phyloP scores from a whole-genome alignment of 2,113 vertebrate species.

The Alexandromys fortis region DNA sequence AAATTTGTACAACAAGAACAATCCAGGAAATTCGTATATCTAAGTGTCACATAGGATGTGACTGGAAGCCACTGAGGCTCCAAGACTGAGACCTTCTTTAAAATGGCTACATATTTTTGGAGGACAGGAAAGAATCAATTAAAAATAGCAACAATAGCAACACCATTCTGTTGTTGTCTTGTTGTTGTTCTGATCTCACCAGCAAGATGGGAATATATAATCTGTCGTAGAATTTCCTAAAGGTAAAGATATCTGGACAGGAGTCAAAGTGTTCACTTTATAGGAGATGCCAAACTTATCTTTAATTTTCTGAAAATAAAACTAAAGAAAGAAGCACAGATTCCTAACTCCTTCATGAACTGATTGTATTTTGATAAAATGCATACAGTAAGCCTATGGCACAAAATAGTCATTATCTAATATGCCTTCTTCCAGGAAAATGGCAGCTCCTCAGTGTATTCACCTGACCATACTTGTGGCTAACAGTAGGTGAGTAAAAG shows the following conservation, averaged over 20 bases:
- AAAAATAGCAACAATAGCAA: background rate
- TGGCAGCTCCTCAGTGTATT: background rate
- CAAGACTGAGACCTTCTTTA: background rate
- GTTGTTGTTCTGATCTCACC: background rate
- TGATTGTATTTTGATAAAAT: background rate
- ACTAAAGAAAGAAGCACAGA: background rate
- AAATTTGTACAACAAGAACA: constrained; percentile 1
- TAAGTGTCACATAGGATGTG: background rate
- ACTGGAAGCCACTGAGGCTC: background rate
- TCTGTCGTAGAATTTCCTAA: background rate
- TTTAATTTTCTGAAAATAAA: background rate
- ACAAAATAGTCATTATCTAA: background rate
- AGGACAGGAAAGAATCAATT: background rate
- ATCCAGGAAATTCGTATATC: background rate
- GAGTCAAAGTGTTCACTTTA: background rate
- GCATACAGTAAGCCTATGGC: background rate
- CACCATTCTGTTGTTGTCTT: background rate
- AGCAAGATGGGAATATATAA: background rate
- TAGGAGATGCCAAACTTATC: background rate
- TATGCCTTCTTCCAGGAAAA: background rate
- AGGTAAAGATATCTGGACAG: background rate
- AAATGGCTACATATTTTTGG: background rate
- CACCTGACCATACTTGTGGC: background rate
- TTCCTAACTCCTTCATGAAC: background rate
- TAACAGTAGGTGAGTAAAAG: background rate